A percentile compares a stretch with the other conserved stretches of the same genome.
Evolutionary conservation across 2,888 invertebrate species (phyloP).

Genomic region (Cephus spinipes): DNA sequence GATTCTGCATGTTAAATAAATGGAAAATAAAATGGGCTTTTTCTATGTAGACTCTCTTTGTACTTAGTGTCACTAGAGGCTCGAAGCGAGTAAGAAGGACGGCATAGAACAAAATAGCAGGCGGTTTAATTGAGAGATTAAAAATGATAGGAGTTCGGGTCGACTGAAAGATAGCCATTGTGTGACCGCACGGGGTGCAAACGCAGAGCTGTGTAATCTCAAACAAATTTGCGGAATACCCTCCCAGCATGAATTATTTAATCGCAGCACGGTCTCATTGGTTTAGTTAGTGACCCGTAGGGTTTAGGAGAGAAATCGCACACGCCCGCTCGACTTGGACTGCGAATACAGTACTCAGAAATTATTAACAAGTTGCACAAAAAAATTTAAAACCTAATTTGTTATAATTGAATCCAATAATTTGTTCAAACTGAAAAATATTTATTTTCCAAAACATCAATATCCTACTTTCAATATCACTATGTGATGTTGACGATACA

Average conservation of each 20-base stretch:
- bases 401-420: no score
- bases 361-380: not conserved
- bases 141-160: conserved; percentile 7
- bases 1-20: not conserved
- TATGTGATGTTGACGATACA: not conserved
- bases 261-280: conserved; percentile 57
- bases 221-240: conserved; percentile 64
- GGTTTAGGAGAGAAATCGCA: conserved; percentile 44
- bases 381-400: no score
- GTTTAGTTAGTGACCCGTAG: conserved; percentile 55
- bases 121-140: conserved; percentile 31
- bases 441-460: no score
- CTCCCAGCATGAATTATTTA: conserved; percentile 63
- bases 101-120: conserved; percentile 1
- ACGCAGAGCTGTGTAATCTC: conserved; percentile 51
- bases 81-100: not conserved
- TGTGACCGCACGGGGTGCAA: conserved; percentile 56
- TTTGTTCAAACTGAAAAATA: no score
- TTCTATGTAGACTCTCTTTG: not conserved
- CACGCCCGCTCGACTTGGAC: conserved; percentile 36
- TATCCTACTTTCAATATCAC: not conserved
- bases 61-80: not conserved
- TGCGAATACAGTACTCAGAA: not conserved
- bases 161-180: conserved; percentile 52
- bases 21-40: not conserved